A percentile compares a stretch with the other conserved stretches of the same genome.
These are phyloP conservation scores for Melanaphis sacchari DNA, from an alignment of 1,140 invertebrate species.

Conservation along the genomic window DNA sequence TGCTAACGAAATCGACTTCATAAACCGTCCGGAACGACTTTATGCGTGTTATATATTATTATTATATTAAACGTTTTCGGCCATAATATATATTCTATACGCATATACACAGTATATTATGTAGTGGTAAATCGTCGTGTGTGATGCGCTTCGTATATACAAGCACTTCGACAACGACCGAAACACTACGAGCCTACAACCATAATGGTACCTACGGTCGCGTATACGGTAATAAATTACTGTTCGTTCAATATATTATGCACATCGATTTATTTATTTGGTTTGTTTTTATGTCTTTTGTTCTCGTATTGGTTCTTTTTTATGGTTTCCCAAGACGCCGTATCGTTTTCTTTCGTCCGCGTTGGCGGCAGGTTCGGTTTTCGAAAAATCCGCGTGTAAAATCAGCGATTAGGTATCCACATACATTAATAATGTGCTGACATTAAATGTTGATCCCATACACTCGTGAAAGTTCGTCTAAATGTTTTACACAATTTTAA, in stretches of 20 bases:
- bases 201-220: background rate
- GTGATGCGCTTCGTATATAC: background rate
- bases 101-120: background rate
- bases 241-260: background rate
- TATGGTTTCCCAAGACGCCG: background rate
- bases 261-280: background rate
- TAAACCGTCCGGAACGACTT: background rate
- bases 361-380: background rate
- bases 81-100: background rate
- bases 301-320: background rate
- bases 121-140: background rate
- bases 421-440: background rate
- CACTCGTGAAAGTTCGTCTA: background rate
- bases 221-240: background rate
- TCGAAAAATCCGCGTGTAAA: background rate
- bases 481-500: background rate
- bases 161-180: background rate
- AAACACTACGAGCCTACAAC: conserved; percentile 3
- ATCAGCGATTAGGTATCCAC: background rate
- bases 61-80: background rate
- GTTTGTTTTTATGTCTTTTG: background rate
- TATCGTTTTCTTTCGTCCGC: background rate
- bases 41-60: background rate
- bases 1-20: conserved; percentile 7
- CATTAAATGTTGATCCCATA: background rate